Evolutionary conservation across 2,113 vertebrate genomes (phyloP).

Genomic region (Trachemys scripta): DNA sequence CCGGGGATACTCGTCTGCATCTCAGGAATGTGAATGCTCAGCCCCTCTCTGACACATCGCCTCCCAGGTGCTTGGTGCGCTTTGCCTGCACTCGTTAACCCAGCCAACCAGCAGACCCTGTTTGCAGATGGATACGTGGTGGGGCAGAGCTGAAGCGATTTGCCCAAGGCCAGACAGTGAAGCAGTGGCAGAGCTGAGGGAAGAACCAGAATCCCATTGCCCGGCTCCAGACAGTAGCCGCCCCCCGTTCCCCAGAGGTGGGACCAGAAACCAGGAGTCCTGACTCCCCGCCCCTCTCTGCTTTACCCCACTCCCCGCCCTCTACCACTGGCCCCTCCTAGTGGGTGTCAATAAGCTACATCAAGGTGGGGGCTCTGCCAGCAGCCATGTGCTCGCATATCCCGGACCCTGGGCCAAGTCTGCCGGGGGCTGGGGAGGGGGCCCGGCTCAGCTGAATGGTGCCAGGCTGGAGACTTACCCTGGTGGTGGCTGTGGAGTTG

Average conservation of each 20-base stretch:
- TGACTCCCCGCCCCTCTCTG: neutral
- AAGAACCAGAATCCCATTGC: neutral
- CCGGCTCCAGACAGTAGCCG: neutral
- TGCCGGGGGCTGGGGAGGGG: neutral
- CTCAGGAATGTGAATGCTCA: neutral
- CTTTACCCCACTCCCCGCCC: neutral
- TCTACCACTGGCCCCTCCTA: neutral
- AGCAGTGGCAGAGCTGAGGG: neutral
- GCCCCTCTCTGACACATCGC: neutral
- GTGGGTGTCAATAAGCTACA: neutral
- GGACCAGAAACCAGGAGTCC: neutral
- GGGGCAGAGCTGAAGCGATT: neutral
- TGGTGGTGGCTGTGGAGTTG: slow-evolving; percentile 80
- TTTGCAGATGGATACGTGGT: no score
- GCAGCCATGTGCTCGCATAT: neutral
- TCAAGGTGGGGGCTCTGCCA: neutral
- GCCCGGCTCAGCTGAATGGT: no score
- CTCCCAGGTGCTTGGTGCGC: no score
- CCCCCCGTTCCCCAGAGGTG: neutral
- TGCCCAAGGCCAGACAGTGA: neutral
- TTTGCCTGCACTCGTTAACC: neutral
- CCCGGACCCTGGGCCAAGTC: neutral
- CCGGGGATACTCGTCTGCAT: neutral
- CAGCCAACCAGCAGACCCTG: neutral
- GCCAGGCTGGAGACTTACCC: slow-evolving; percentile 66